A percentile compares a stretch with the other conserved stretches of the same genome.
Conservation (phyloP, 2,797 vertebrate species). For the Fistularia commersonii region DNA sequence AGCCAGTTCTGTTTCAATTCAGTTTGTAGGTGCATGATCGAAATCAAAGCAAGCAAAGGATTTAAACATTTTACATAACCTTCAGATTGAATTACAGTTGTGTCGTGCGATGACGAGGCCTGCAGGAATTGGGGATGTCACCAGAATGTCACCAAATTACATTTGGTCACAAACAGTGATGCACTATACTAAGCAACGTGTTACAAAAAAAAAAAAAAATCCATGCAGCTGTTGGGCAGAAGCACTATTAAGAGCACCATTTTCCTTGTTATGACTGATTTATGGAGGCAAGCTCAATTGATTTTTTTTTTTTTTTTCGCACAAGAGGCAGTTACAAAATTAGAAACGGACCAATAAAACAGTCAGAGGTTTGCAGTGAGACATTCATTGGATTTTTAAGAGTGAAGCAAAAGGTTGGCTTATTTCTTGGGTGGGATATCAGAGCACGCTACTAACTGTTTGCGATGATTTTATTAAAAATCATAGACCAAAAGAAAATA, state of each 20-base stretch:
- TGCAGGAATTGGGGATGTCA: no score
- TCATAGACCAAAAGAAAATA: neutral
- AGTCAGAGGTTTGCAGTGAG: slow-evolving; percentile 14
- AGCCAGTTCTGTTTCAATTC: no score
- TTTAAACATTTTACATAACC: no score
- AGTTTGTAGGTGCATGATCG: no score
- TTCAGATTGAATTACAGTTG: no score
- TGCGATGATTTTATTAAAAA: slow-evolving; percentile 7
- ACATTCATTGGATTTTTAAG: slow-evolving; percentile 10
- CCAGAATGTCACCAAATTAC: no score
- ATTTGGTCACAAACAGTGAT: neutral
- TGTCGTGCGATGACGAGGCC: no score
- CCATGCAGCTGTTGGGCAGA: slow-evolving; percentile 38
- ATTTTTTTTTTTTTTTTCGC: slow-evolving; percentile 14
- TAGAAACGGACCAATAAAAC: slow-evolving; percentile 40
- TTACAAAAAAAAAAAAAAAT: slow-evolving; percentile 29
- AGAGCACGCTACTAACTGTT: neutral
- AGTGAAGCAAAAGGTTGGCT: slow-evolving; percentile 6
- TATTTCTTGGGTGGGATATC: slow-evolving; percentile 11
- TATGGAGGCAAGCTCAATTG: slow-evolving; percentile 25
- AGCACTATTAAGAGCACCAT: neutral
- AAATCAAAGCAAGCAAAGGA: no score
- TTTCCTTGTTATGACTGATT: slow-evolving; percentile 21
- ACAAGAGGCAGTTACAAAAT: slow-evolving; percentile 28
- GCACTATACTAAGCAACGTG: slow-evolving; percentile 29